These are phyloP conservation scores for Onychostoma macrolepis DNA, from an alignment of 2,113 vertebrate genomes.

Conservation along the genomic window DNA sequence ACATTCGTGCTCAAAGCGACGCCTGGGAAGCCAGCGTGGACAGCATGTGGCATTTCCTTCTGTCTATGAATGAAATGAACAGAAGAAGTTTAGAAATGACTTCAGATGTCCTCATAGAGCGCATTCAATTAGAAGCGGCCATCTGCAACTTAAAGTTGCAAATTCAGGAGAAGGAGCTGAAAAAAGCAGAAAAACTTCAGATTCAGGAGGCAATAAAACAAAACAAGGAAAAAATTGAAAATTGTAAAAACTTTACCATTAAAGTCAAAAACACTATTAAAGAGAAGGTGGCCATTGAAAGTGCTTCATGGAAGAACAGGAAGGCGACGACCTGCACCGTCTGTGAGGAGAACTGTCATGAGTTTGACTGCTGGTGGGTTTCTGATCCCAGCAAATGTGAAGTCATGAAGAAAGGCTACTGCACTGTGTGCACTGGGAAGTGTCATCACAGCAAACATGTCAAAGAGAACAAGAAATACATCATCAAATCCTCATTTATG, in stretches of 20 bases:
- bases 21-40: slow-evolving; percentile 12
- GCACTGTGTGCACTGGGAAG: too few species aligned
- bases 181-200: slow-evolving; percentile 21
- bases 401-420: too few species aligned
- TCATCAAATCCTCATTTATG: not conserved
- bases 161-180: slow-evolving; percentile 16
- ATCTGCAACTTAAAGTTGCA: slow-evolving; percentile 15
- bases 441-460: too few species aligned
- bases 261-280: slow-evolving; percentile 1
- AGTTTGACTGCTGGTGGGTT: too few species aligned
- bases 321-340: slow-evolving; percentile 20
- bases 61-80: not conserved
- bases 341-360: slow-evolving; percentile 19
- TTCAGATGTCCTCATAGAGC: slow-evolving; percentile 9
- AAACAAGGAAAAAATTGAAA: slow-evolving; percentile 36
- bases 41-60: not conserved
- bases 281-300: slow-evolving; percentile 22
- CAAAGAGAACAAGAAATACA: slow-evolving; percentile 37
- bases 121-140: slow-evolving; percentile 29
- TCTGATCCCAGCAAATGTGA: too few species aligned
- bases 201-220: not conserved
- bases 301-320: not conserved
- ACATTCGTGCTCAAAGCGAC: not conserved
- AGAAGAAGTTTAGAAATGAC: slow-evolving; percentile 34
- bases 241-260: slow-evolving; percentile 30